Evolutionary conservation across 2,888 invertebrate species (phyloP).

Genomic region (Colostygia pectinataria): DNA sequence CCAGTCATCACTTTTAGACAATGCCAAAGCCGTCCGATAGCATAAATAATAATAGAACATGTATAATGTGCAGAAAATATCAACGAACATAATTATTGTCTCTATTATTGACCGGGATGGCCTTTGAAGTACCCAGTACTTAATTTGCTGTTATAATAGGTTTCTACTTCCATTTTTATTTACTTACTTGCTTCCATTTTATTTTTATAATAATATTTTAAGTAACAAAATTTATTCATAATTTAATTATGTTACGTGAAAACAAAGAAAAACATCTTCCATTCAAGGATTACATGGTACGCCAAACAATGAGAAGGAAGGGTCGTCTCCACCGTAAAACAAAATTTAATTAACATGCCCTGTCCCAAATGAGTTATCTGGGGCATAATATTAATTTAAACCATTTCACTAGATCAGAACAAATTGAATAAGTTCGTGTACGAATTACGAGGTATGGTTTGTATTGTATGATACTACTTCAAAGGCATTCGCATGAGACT

Average conservation of each 20-base stretch:
- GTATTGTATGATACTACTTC: background rate
- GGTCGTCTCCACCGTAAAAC: conserved; percentile 23
- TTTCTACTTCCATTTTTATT: no score
- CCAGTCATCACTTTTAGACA: conserved; percentile 10
- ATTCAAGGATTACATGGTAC: conserved; percentile 3
- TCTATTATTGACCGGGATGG: no score
- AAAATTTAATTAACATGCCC: conserved; percentile 40
- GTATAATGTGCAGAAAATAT: no score
- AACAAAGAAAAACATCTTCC: conserved; percentile 3
- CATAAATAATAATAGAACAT: conserved; percentile 1
- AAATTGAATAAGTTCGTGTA: conserved; percentile 10
- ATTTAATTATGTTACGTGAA: background rate
- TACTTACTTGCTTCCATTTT: no score
- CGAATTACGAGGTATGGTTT: conserved; percentile 1
- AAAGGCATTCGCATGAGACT: no score
- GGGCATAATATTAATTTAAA: conserved; percentile 11
- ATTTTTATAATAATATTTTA: no score
- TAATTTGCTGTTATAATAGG: no score
- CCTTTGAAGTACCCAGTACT: no score
- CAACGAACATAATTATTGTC: no score
- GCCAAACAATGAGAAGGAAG: conserved; percentile 14
- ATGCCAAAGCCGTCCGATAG: conserved; percentile 5
- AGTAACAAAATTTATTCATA: no score
- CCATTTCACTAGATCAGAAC: conserved; percentile 13
- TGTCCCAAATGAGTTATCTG: conserved; percentile 13